Evolutionary conservation across 2,888 invertebrate genomes (phyloP).

Genomic region (Tolmerus cingulatus): DNA sequence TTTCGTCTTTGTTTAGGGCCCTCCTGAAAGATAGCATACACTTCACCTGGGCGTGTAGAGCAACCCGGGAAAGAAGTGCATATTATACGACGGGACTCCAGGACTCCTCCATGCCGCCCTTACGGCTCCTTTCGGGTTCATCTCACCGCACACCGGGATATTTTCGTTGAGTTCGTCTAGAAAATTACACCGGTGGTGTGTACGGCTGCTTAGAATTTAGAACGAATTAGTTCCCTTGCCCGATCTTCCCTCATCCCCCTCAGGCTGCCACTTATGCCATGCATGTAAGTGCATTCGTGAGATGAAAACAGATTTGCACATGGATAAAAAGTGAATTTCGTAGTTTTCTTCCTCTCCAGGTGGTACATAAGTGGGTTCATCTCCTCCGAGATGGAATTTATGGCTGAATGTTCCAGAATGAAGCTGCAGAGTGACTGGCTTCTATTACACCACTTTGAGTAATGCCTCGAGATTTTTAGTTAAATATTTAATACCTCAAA

Average conservation of each 20-base stretch:
- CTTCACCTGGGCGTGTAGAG: background rate
- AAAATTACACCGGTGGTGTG: background rate
- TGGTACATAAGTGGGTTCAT: background rate
- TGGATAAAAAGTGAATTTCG: background rate
- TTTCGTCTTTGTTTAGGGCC: background rate
- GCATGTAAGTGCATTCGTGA: background rate
- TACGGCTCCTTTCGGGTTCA: background rate
- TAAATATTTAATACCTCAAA: background rate
- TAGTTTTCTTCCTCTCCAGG: background rate
- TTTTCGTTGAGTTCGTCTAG: background rate
- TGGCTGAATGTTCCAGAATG: background rate
- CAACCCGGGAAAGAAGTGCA: background rate
- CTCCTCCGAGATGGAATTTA: background rate
- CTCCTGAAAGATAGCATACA: background rate
- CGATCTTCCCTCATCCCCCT: background rate
- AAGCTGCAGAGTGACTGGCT: background rate
- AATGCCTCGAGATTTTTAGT: background rate
- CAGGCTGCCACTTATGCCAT: background rate
- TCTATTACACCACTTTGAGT: background rate
- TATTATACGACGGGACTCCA: background rate
- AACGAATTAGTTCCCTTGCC: background rate
- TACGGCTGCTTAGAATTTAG: background rate
- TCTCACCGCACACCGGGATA: background rate
- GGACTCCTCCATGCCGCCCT: background rate
- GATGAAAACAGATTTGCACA: background rate